Percentiles rank a stretch among this genome's conserved stretches.
Evolutionary conservation across 2,797 vertebrate species (phyloP).

Genomic region (Dallia pectoralis): DNA sequence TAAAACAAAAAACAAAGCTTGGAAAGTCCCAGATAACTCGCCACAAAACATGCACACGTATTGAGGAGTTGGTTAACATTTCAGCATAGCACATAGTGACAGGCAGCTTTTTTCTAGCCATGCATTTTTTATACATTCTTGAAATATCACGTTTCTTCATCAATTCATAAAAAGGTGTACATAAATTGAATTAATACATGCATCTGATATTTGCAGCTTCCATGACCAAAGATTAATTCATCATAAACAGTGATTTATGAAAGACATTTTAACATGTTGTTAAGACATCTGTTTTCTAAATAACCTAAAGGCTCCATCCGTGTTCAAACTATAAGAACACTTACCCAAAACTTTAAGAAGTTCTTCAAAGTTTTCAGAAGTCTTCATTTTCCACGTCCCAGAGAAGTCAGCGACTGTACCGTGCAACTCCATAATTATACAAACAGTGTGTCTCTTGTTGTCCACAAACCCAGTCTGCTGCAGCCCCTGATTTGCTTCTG

Average conservation of each 20-base stretch:
- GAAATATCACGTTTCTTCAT: background rate
- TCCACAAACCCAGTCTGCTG: constrained; percentile 23
- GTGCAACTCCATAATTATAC: constrained; percentile 50
- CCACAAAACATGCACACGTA: background rate
- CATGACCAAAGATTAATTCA: too few species aligned
- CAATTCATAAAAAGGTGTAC: background rate
- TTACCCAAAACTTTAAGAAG: constrained; percentile 86
- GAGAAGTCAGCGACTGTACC: constrained; percentile 81
- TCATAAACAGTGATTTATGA: background rate
- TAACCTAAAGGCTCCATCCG: background rate
- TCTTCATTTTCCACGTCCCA: constrained; percentile 90
- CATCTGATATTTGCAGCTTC: background rate
- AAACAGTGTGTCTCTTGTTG: background rate
- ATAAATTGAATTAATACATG: background rate
- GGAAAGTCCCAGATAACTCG: background rate
- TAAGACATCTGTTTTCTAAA: background rate
- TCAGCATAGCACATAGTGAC: background rate
- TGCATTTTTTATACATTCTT: background rate
- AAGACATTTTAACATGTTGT: background rate
- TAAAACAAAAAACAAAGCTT: background rate
- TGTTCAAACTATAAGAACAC: constrained; percentile 39
- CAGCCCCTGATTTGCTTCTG: background rate
- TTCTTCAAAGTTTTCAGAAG: constrained; percentile 91
- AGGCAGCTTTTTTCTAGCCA: background rate
- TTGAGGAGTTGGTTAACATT: background rate